Evolutionary conservation across 2,113 vertebrate species (phyloP).

Genomic region (Lipophrys pholis): DNA sequence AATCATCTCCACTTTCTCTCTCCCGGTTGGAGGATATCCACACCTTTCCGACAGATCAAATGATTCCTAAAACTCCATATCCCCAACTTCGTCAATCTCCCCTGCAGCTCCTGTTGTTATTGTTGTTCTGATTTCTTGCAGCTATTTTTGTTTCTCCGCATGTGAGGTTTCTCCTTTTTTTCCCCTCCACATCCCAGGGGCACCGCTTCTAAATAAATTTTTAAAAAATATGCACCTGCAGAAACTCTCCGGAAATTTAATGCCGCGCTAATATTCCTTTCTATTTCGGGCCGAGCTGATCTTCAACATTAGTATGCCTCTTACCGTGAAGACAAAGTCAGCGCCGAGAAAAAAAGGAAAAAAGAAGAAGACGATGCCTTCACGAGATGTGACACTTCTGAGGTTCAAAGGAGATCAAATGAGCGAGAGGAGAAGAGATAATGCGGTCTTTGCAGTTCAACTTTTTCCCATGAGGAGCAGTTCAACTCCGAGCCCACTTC

Average conservation of each 20-base stretch:
- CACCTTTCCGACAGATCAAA: slow-evolving; percentile 23
- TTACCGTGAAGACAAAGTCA: slow-evolving; percentile 18
- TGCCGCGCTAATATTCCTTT: slow-evolving; percentile 27
- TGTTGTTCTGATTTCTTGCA: slow-evolving; percentile 28
- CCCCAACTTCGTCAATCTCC: slow-evolving; percentile 14
- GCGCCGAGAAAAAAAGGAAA: neutral
- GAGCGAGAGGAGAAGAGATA: neutral
- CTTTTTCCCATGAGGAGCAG: neutral
- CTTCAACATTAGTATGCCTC: neutral
- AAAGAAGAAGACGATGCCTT: slow-evolving; percentile 6
- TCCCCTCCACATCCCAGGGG: slow-evolving; percentile 39
- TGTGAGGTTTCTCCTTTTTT: slow-evolving; percentile 35
- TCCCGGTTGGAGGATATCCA: slow-evolving; percentile 9
- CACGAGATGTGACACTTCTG: slow-evolving; percentile 10
- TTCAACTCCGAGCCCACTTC: neutral
- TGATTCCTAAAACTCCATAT: slow-evolving; percentile 14
- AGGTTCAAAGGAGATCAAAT: slow-evolving; percentile 27
- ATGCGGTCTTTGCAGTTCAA: neutral
- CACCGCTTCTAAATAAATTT: slow-evolving; percentile 50
- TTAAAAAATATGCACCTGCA: slow-evolving; percentile 41
- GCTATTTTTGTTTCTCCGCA: slow-evolving; percentile 48
- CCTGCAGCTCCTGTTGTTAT: slow-evolving; percentile 36
- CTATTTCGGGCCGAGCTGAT: slow-evolving; percentile 42
- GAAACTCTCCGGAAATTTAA: slow-evolving; percentile 31
- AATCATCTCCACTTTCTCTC: neutral